Percentiles rank a stretch among this genome's conserved stretches.
Evolutionary conservation across 2,113 vertebrate species (phyloP).

Genomic region (Cyphomyrus plagiostoma): DNA sequence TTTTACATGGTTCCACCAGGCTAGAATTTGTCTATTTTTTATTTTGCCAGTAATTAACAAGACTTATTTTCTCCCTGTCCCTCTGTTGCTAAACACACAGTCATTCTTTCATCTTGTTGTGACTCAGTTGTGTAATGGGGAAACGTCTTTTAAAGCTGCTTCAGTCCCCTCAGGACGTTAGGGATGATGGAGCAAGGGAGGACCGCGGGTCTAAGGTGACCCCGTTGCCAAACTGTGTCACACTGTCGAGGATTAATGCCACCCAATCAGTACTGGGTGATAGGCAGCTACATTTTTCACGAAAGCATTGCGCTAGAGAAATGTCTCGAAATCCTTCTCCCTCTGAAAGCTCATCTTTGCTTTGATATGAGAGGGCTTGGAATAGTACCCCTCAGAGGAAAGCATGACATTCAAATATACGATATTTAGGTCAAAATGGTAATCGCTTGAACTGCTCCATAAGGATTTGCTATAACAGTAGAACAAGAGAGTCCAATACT

Average conservation of each 20-base stretch:
- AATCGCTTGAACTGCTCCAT: constrained; percentile 12
- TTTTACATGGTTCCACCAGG: constrained; percentile 52
- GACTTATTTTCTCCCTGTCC: constrained; percentile 55
- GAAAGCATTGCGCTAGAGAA: constrained; percentile 28
- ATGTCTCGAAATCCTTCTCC: constrained; percentile 34
- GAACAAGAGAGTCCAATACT: neutral
- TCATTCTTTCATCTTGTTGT: constrained; percentile 67
- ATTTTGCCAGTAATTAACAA: constrained; percentile 67
- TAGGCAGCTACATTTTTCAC: constrained; percentile 8
- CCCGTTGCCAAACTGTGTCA: constrained; percentile 13
- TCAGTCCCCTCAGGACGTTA: constrained; percentile 43
- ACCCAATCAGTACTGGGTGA: constrained; percentile 16
- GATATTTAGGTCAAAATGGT: constrained; percentile 24
- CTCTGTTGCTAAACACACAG: constrained; percentile 48
- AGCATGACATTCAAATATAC: constrained; percentile 13
- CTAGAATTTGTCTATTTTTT: constrained; percentile 51
- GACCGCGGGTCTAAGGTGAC: neutral
- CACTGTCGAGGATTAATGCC: constrained; percentile 33
- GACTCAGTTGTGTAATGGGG: constrained; percentile 53
- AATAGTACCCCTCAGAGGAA: constrained; percentile 12
- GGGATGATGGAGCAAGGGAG: constrained; percentile 31
- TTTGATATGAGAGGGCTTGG: neutral
- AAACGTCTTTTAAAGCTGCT: constrained; percentile 57
- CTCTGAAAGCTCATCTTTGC: constrained; percentile 26
- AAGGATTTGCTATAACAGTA: constrained; percentile 8